Evolutionary conservation across 2,113 vertebrate genomes (phyloP), one percentile per base, ranked within the genome.

Genomic region (Paracanthobrama guichenoti): DNA sequence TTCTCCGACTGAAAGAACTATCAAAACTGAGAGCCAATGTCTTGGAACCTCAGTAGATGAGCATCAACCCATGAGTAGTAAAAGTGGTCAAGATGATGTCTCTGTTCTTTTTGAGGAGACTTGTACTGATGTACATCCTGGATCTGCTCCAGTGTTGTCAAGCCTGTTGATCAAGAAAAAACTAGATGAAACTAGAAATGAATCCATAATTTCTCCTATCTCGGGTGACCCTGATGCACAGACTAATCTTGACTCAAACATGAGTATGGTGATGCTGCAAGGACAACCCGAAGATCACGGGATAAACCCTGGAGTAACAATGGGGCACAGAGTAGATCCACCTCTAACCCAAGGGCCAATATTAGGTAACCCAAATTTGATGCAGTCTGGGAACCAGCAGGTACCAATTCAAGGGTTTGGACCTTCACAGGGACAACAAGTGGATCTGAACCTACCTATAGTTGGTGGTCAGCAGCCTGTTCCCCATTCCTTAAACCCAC

Each of bases 141-240:
- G 91, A 13, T 91, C 95, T n/a, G 90, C 94, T 84, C 93, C 96
- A 59, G 94, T 95, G 24, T 95, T 97, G 26, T 95, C 93, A 35
- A 93, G 93, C 88, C 89, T 96, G 72, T 92, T 97, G 3, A 91
- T 93, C 59, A 94, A 87, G 67, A 95, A 96, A 39, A 95, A 93
- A 75, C 82, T 92, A 28, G 94, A 94, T 20, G 89, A 64, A 7
- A 44, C 93, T 71, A 94, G 93, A 8, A 7, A 88, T 2, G 86
- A 88, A 79, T 85, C 93, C 0, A 64, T 93, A 22, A 89, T 86
- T 31, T 94, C 95, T 88, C 89, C 94, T 67, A 81, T 93, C 39
- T 88, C 92, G 0, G 48, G 92, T 72, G 84, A 94, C 83, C 89
- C 91, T 1, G n/a, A 91, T 74, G 9, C 92, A 10, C 94, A 94